Conservation (phyloP, 2,888 invertebrate species). For the Hermaeophaga mercurialis region DNA sequence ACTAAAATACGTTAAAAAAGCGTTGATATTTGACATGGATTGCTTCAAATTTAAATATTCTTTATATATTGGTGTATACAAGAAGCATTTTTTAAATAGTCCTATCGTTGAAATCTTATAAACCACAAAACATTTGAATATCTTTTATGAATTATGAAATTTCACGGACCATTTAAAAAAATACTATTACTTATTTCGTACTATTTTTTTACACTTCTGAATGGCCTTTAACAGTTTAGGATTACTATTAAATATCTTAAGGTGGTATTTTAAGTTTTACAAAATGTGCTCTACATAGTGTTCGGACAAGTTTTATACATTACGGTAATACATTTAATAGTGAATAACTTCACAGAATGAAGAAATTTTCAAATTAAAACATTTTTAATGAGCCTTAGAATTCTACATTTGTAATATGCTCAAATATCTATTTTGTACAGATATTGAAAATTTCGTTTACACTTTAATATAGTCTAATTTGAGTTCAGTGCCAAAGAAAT, state of each 20-base stretch:
- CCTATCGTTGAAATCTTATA: too few species aligned
- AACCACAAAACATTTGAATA: too few species aligned
- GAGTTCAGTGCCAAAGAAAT: constrained; percentile 49
- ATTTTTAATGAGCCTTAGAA: constrained; percentile 9
- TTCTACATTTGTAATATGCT: constrained; percentile 14
- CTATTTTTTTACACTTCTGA: not conserved
- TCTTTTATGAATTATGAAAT: too few species aligned
- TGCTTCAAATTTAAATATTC: too few species aligned
- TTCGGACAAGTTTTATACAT: not conserved
- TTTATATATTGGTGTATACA: too few species aligned
- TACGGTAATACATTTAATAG: not conserved
- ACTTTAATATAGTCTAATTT: constrained; percentile 4
- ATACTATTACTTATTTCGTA: too few species aligned
- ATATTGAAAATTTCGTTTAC: not conserved
- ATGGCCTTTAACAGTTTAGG: constrained; percentile 1
- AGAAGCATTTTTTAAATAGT: too few species aligned
- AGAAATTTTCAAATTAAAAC: not conserved
- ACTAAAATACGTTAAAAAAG: too few species aligned
- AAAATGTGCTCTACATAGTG: not conserved
- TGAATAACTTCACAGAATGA: not conserved
- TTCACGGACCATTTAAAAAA: too few species aligned
- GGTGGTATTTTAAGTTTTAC: not conserved
- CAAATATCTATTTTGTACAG: constrained; percentile 15
- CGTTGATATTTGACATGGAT: too few species aligned
- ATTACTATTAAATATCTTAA: not conserved